Evolutionary conservation across 2,888 invertebrate species (phyloP).

Genomic region (Trissonchulus latispiculum): DNA sequence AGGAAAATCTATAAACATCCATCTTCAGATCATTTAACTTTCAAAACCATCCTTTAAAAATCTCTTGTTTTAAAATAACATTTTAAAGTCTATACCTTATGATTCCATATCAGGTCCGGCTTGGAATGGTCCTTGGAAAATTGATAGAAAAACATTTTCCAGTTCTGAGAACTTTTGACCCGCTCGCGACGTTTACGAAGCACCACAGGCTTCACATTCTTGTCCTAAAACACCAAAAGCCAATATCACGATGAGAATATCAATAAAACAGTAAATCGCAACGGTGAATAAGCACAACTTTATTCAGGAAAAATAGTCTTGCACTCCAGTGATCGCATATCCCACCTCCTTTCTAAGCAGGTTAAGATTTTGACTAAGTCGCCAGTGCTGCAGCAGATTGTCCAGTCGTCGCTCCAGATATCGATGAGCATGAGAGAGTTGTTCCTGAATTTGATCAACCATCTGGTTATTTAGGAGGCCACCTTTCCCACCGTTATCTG

Average conservation of each 20-base stretch:
- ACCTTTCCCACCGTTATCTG: too few species aligned
- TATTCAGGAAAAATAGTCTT: not conserved
- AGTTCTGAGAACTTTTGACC: slow-evolving; percentile 75
- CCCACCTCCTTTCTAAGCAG: slow-evolving; percentile 36
- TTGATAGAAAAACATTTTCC: slow-evolving; percentile 86
- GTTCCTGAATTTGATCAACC: slow-evolving; percentile 17
- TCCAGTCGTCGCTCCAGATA: slow-evolving; percentile 48
- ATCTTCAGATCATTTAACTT: not conserved
- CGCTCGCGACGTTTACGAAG: slow-evolving; percentile 76
- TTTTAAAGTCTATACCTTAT: slow-evolving; percentile 57
- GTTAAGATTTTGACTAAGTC: slow-evolving; percentile 47
- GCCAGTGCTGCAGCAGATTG: slow-evolving; percentile 49
- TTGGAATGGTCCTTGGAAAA: slow-evolving; percentile 85
- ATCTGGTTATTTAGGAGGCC: too few species aligned
- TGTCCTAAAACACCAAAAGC: slow-evolving; percentile 23
- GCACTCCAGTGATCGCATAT: not conserved
- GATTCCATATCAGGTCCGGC: slow-evolving; percentile 97
- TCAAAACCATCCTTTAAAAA: too few species aligned
- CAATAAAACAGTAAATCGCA: not conserved
- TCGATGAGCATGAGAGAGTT: slow-evolving; percentile 28
- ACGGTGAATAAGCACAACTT: too few species aligned
- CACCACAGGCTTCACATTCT: slow-evolving; percentile 64
- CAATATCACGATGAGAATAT: not conserved
- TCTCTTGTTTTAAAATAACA: not conserved
- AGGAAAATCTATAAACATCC: too few species aligned